Percentiles rank a stretch among this genome's conserved stretches.
Conservation (phyloP, 2,797 vertebrate genomes). For the Pipistrellus nathusii region DNA sequence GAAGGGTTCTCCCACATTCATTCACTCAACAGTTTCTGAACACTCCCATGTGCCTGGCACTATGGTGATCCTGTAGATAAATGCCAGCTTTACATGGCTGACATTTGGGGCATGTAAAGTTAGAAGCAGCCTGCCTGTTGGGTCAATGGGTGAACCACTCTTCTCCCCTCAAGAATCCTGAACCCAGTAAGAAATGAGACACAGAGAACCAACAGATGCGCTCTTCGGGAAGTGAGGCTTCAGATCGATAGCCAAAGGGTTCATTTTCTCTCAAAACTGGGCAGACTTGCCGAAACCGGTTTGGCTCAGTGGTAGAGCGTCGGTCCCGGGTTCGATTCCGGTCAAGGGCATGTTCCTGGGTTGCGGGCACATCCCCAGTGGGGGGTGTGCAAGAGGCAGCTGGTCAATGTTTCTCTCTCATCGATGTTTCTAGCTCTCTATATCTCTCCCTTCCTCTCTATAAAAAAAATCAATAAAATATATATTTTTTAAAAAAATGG, state of each 20-base stretch:
- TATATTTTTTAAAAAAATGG: no score
- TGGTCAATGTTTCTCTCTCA: no score
- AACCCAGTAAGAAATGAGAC: background rate
- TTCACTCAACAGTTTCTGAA: background rate
- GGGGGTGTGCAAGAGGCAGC: no score
- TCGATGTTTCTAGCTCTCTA: no score
- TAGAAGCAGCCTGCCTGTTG: background rate
- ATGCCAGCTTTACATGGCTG: background rate
- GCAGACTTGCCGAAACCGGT: no score
- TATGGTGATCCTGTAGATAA: background rate
- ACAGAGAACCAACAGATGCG: background rate
- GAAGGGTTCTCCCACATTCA: background rate
- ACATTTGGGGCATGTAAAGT: background rate
- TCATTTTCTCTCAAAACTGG: background rate
- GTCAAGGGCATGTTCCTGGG: no score
- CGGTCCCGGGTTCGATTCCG: no score
- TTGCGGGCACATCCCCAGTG: no score
- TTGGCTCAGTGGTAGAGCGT: no score
- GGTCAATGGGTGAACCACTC: background rate
- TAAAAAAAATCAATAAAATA: no score
- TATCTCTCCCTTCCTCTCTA: no score
- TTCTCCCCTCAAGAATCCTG: background rate
- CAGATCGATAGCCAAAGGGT: background rate
- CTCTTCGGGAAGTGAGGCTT: background rate
- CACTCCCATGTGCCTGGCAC: background rate